Conservation (phyloP, 2,797 vertebrate genomes). For the Heliangelus exortis region DNA sequence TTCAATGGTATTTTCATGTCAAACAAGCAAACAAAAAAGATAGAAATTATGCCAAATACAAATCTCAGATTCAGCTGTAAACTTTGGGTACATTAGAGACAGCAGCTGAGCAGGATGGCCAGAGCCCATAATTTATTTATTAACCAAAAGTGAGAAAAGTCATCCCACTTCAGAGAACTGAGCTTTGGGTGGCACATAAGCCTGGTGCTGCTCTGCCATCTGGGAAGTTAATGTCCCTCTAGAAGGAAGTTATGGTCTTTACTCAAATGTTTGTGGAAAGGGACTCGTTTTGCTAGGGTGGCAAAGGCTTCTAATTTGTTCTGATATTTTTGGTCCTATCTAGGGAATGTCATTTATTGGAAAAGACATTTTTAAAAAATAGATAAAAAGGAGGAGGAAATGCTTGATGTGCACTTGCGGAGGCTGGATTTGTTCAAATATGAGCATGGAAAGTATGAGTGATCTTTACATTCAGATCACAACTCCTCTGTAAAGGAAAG, state of each 20-base stretch:
- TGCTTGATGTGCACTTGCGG: slow-evolving; percentile 27
- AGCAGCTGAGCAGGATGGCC: neutral
- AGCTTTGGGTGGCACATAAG: neutral
- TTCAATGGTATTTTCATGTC: neutral
- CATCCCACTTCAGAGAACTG: neutral
- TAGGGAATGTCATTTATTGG: neutral
- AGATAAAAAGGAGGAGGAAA: slow-evolving; percentile 8
- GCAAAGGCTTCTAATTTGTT: slow-evolving; percentile 42
- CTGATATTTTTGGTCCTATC: slow-evolving; percentile 42
- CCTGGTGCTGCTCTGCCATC: neutral
- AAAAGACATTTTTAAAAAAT: slow-evolving; percentile 32
- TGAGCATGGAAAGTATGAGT: slow-evolving; percentile 53
- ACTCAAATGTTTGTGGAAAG: slow-evolving; percentile 47
- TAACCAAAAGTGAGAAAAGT: slow-evolving; percentile 9
- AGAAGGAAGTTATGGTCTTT: slow-evolving; percentile 1
- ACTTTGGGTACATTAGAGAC: neutral
- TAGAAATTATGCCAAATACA: neutral
- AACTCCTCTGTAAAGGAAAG: slow-evolving; percentile 69
- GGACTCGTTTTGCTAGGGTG: slow-evolving; percentile 21
- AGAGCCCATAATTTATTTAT: neutral
- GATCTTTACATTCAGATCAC: slow-evolving; percentile 62
- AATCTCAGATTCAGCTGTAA: slow-evolving; percentile 4
- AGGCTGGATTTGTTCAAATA: slow-evolving; percentile 36
- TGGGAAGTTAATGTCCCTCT: slow-evolving; percentile 35
- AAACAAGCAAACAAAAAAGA: neutral